These are phyloP conservation scores for Pachyseris speciosa DNA, from an alignment of 64 coral and sea anemone species.

Conservation along the genomic window DNA sequence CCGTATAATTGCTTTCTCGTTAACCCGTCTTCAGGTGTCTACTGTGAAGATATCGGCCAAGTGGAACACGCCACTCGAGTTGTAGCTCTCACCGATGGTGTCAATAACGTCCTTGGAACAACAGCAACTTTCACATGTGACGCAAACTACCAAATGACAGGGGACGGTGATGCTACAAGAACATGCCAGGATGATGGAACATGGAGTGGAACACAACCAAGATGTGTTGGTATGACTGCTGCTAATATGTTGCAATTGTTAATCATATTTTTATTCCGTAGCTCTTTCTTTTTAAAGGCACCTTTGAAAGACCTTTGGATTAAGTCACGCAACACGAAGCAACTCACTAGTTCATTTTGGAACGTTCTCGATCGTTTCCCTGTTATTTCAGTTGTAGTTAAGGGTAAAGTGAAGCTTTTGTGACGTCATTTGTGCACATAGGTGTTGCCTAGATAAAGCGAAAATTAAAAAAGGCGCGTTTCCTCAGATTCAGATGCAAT, in stretches of 20 bases:
- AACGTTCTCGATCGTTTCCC: too few relatives aligned
- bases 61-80: conserved; percentile 43
- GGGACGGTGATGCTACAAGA: not conserved
- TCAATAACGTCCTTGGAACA: conserved; percentile 13
- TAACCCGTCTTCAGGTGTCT: conserved; percentile 37
- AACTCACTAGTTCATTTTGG: too few relatives aligned
- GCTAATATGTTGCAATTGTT: not conserved
- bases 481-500: too few relatives aligned
- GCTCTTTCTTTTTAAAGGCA: not conserved
- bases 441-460: too few relatives aligned
- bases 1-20: too few relatives aligned
- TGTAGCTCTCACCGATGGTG: not conserved
- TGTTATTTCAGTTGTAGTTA: too few relatives aligned
- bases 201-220: conserved; percentile 56
- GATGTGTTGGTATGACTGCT: conserved; percentile 55
- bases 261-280: not conserved
- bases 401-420: too few relatives aligned
- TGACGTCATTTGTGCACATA: too few relatives aligned
- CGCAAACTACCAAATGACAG: conserved; percentile 49
- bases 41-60: conserved; percentile 47
- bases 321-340: too few relatives aligned
- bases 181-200: conserved; percentile 52
- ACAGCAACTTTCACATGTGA: conserved; percentile 51
- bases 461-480: too few relatives aligned
- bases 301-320: too few relatives aligned